Conservation (phyloP, 2,797 vertebrate genomes). For the Vireo griseus region DNA sequence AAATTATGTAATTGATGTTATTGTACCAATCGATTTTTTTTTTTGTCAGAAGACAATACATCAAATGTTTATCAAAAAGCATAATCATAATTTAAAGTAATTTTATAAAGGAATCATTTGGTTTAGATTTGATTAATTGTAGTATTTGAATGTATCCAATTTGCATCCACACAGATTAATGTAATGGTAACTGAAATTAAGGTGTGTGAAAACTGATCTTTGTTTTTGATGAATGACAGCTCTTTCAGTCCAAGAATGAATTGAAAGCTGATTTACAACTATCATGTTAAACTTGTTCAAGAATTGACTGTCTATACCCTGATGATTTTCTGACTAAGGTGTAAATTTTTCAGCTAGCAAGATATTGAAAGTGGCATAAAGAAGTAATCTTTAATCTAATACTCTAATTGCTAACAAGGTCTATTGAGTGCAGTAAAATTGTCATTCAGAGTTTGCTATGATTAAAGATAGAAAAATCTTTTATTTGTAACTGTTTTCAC, state of each 20-base stretch:
- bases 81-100: not conserved
- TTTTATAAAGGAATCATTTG: not conserved
- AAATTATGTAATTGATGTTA: not conserved
- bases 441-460: not conserved
- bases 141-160: not conserved
- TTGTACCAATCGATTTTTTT: not conserved
- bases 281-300: not conserved
- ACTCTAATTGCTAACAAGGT: not conserved
- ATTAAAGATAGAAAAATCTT: not conserved
- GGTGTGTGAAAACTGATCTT: conserved; percentile 25
- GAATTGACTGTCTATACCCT: not conserved
- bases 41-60: not conserved
- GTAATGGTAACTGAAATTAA: conserved; percentile 48
- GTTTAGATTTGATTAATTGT: conserved; percentile 6
- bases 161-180: not conserved
- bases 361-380: not conserved
- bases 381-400: not conserved
- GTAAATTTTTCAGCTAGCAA: not conserved
- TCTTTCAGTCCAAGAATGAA: not conserved
- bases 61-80: not conserved
- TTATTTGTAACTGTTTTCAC: not conserved
- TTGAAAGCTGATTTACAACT: conserved; percentile 8
- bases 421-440: not conserved
- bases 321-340: not conserved
- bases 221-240: conserved; percentile 13